Evolutionary conservation across 2,797 vertebrate genomes (phyloP).

Genomic region (Anniella stebbinsi): DNA sequence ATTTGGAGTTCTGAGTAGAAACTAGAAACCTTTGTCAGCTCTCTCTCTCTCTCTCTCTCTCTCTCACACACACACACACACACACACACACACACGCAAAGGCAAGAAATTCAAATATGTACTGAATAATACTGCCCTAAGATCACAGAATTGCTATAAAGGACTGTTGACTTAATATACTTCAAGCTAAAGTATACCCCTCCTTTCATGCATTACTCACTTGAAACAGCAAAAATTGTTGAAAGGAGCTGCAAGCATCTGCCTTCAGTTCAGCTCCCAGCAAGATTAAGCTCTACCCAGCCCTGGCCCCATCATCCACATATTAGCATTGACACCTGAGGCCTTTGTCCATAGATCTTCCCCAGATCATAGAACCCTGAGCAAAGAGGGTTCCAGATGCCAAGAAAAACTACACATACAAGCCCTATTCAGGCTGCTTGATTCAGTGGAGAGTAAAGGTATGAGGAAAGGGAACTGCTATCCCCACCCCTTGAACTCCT

Average conservation of each 20-base stretch:
- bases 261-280: not conserved
- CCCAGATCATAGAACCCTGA: no score
- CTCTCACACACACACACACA: no score
- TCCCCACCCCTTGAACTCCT: no score
- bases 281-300: not conserved
- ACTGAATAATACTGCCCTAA: not conserved
- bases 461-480: no score
- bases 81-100: not conserved
- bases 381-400: no score
- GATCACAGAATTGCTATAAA: not conserved
- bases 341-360: not conserved
- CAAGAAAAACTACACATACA: no score
- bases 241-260: not conserved
- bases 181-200: not conserved
- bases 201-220: not conserved
- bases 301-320: not conserved
- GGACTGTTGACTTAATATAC: not conserved
- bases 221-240: not conserved
- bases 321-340: not conserved
- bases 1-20: not conserved
- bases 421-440: no score
- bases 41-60: no score
- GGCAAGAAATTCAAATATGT: not conserved
- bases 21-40: not conserved
- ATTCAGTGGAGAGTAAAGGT: no score